Evolutionary conservation across 1,140 invertebrate genomes (phyloP).

Genomic region (Procambarus clarkii): DNA sequence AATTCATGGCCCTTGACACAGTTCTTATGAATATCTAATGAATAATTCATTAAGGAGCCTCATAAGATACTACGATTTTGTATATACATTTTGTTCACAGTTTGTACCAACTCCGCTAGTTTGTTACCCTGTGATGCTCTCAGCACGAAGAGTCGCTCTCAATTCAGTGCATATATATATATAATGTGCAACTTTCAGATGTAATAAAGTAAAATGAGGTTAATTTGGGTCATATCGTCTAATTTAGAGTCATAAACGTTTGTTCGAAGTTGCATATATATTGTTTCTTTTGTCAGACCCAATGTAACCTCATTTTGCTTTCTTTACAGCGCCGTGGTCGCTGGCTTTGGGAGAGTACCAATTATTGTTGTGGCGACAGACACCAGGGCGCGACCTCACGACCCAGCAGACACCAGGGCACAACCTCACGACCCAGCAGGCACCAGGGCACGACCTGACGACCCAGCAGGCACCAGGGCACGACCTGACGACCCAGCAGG

Average conservation of each 20-base stretch:
- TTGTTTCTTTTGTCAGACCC: background rate
- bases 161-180: conserved; percentile 3
- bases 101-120: too few relatives aligned
- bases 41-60: too few relatives aligned
- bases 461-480: too few relatives aligned
- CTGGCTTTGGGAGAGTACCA: background rate
- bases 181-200: conserved; percentile 9
- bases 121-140: too few relatives aligned
- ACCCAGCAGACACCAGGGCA: too few relatives aligned
- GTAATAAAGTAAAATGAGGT: conserved; percentile 31
- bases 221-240: conserved; percentile 20
- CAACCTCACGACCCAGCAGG: too few relatives aligned
- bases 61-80: too few relatives aligned
- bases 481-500: too few relatives aligned
- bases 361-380: background rate
- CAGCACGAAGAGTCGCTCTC: background rate
- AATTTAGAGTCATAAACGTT: background rate
- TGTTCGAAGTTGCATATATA: background rate
- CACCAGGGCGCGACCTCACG: background rate
- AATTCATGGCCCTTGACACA: too few relatives aligned
- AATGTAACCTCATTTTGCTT: conserved; percentile 38
- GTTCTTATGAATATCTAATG: too few relatives aligned
- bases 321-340: conserved; percentile 1
- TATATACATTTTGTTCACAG: too few relatives aligned
- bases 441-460: too few relatives aligned